A percentile compares a stretch with the other conserved stretches of the same genome.
Conservation (phyloP, 2,797 vertebrate species). For the Falco cherrug region DNA sequence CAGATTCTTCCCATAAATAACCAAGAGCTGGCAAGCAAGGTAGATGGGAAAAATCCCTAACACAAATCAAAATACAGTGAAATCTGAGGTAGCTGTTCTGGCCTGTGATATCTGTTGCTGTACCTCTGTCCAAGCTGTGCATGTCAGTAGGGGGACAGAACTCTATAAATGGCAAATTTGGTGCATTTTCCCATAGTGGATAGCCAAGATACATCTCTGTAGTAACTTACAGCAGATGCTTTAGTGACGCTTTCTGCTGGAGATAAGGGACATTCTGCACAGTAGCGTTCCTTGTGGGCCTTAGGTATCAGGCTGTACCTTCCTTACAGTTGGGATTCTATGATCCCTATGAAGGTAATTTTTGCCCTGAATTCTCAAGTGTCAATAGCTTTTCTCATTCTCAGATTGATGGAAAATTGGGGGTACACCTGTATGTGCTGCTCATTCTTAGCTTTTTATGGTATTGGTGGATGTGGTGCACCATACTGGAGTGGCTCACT, state of each 20-base stretch:
- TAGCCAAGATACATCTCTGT: neutral
- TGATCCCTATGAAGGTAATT: neutral
- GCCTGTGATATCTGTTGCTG: neutral
- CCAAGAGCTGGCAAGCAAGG: neutral
- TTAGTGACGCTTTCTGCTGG: neutral
- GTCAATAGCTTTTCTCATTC: neutral
- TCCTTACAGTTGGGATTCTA: neutral
- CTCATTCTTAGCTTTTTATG: neutral
- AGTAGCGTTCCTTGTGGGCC: neutral
- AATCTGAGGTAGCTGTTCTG: neutral
- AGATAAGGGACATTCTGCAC: neutral
- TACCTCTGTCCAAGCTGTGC: neutral
- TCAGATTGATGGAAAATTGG: neutral
- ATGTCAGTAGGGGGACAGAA: neutral
- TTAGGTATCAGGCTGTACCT: neutral
- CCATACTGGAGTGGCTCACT: neutral
- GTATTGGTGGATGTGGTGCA: neutral
- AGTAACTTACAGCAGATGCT: neutral
- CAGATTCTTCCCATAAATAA: neutral
- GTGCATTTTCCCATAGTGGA: neutral
- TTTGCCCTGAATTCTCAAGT: neutral
- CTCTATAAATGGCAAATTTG: neutral
- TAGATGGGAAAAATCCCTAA: neutral
- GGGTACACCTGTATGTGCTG: neutral
- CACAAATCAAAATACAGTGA: neutral